Evolutionary conservation across 2,888 invertebrate genomes (phyloP).

Genomic region (Apotomis turbidana): DNA sequence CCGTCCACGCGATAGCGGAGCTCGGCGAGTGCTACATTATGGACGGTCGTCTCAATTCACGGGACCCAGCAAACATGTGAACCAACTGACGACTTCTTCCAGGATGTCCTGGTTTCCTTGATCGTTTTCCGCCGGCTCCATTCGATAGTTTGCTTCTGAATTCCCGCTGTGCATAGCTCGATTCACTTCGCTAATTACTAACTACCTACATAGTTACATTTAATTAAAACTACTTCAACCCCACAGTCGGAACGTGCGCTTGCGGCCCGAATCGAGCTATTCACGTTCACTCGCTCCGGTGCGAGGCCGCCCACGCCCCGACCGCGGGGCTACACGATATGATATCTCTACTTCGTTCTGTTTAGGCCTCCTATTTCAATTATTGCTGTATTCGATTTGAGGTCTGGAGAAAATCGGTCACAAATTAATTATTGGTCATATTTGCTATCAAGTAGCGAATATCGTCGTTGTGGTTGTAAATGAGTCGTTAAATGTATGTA

Average conservation of each 20-base stretch:
- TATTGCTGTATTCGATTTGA: conserved; percentile 22
- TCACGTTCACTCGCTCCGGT: no score
- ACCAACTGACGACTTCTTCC: neutral
- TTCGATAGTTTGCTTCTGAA: conserved; percentile 29
- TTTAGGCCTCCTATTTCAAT: conserved; percentile 29
- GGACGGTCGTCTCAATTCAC: conserved; percentile 37
- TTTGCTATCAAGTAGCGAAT: neutral
- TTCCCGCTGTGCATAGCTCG: conserved; percentile 36
- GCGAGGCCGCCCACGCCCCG: no score
- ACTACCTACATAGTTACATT: conserved; percentile 32
- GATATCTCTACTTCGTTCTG: conserved; percentile 37
- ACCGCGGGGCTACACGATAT: conserved; percentile 26
- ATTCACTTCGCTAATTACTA: conserved; percentile 24
- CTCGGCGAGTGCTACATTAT: conserved; percentile 17
- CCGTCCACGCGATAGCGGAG: conserved; percentile 26
- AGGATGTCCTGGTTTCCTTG: neutral
- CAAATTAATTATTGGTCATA: conserved; percentile 35
- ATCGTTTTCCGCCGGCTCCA: neutral
- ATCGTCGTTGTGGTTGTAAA: conserved; percentile 26
- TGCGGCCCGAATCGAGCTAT: no score
- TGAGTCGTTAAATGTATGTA: neutral
- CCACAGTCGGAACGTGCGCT: conserved; percentile 12
- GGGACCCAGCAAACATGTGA: conserved; percentile 32
- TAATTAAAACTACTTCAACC: conserved; percentile 28
- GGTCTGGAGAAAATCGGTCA: conserved; percentile 6